Conservation (phyloP, 2,888 invertebrate species). For the Norana najaformis region DNA sequence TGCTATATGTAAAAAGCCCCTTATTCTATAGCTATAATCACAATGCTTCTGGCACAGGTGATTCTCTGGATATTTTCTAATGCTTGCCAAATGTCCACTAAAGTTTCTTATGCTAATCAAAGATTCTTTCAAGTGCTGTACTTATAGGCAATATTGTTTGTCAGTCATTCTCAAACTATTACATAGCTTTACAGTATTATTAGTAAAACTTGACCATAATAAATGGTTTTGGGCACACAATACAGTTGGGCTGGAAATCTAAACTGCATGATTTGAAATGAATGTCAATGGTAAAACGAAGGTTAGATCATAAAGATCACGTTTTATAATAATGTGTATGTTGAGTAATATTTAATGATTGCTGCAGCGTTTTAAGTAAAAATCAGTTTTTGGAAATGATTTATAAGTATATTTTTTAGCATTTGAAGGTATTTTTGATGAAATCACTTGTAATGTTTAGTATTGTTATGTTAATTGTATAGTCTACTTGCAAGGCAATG, state of each 20-base stretch:
- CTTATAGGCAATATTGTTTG: neutral
- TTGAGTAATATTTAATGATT: neutral
- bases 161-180: slow-evolving; percentile 2
- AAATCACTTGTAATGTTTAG: neutral
- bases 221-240: neutral
- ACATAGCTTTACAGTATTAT: neutral
- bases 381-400: neutral
- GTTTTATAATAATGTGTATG: neutral
- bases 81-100: neutral
- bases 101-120: neutral
- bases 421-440: neutral
- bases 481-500: neutral
- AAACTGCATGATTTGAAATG: neutral
- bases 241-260: neutral
- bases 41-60: neutral
- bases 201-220: neutral
- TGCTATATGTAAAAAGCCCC: neutral
- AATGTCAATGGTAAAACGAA: neutral
- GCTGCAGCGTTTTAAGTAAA: neutral
- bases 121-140: neutral
- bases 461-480: neutral
- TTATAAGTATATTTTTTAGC: neutral
- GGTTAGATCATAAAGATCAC: neutral
- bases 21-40: neutral
- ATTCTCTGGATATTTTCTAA: neutral